These are phyloP conservation scores for Columba livia DNA, from an alignment of 2,113 vertebrate species.

Conservation along the genomic window DNA sequence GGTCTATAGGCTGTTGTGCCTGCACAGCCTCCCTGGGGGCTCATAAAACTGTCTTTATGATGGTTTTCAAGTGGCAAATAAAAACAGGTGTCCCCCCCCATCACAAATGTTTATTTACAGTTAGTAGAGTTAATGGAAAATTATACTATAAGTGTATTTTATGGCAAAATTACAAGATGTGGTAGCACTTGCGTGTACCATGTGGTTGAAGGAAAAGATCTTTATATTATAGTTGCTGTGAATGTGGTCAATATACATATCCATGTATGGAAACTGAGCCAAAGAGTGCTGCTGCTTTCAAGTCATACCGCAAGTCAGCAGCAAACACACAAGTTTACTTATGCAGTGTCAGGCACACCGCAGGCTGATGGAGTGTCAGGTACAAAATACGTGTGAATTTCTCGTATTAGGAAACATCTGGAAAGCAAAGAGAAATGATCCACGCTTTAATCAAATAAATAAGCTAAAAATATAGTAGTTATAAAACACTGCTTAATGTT, in stretches of 20 bases:
- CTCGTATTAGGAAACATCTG: neutral
- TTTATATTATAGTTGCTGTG: neutral
- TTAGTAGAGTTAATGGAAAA: neutral
- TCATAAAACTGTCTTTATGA: neutral
- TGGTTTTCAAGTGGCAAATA: neutral
- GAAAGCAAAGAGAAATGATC: neutral
- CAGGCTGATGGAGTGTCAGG: neutral
- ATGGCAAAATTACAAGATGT: neutral
- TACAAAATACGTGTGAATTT: neutral
- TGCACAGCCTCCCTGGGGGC: neutral
- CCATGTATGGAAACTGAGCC: neutral
- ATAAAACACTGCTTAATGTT: neutral
- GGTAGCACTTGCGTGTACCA: neutral
- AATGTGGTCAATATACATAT: neutral
- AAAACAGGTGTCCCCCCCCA: neutral
- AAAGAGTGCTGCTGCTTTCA: neutral
- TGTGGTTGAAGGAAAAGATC: neutral
- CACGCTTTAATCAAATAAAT: neutral
- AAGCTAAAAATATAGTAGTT: neutral
- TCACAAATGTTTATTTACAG: neutral
- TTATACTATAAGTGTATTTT: neutral
- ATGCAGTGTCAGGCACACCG: accelerated
- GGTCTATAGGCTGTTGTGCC: too few relatives aligned
- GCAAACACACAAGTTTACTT: neutral
- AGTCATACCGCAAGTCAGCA: neutral